phyloP scores from a whole-genome alignment of 2,888 invertebrate genomes.

The Herminia tarsipennalis region DNA sequence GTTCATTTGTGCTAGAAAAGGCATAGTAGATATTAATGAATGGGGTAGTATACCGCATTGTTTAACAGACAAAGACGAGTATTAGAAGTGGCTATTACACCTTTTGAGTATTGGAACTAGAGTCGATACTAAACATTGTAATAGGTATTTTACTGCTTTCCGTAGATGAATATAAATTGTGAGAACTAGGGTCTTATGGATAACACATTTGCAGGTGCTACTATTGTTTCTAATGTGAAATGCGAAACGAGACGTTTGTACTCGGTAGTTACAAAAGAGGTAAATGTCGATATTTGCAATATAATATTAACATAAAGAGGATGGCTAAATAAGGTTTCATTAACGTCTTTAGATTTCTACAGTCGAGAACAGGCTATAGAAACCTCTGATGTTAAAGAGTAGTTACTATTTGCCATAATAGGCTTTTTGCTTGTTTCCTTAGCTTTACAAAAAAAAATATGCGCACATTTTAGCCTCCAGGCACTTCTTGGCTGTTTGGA shows the following conservation, averaged over 20 bases:
- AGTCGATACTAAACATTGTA: conserved; percentile 4
- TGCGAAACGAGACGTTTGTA: not conserved
- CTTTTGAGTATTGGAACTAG: conserved; percentile 1
- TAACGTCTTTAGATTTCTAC: too few species aligned
- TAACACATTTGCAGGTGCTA: not conserved
- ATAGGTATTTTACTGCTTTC: conserved; percentile 11
- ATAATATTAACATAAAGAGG: too few species aligned
- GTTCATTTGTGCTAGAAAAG: conserved; percentile 9
- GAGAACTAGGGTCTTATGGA: conserved; percentile 2
- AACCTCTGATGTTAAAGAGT: too few species aligned
- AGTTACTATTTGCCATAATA: too few species aligned
- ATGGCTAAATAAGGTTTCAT: too few species aligned
- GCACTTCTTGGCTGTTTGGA: too few species aligned
- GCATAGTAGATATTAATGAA: conserved; percentile 10
- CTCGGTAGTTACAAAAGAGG: too few species aligned
- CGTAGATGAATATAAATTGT: conserved; percentile 13
- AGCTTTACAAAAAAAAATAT: too few species aligned
- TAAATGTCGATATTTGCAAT: too few species aligned
- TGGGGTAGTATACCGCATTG: conserved; percentile 5
- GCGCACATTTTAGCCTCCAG: too few species aligned
- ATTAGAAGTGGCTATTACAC: conserved; percentile 1
- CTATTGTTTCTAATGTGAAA: not conserved
- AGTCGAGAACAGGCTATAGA: too few species aligned
- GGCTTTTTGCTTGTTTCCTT: too few species aligned
- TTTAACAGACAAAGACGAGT: conserved; percentile 1